Evolutionary conservation across 2,888 invertebrate genomes (phyloP).

Genomic region (Ecliptopera silaceata): DNA sequence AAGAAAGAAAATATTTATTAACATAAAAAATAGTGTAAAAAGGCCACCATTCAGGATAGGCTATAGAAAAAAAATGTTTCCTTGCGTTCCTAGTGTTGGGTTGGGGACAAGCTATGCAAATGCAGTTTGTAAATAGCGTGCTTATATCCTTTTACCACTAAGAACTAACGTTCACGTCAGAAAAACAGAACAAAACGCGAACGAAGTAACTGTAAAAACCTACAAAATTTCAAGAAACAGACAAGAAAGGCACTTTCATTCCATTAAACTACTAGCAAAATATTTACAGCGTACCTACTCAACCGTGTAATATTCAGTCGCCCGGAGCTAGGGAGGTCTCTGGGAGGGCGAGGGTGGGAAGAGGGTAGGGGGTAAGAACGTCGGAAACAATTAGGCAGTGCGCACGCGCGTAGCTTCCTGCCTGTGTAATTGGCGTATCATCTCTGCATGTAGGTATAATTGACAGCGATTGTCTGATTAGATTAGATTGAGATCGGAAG

Average conservation of each 20-base stretch:
- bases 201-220: no score
- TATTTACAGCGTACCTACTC: constrained; percentile 39
- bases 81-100: no score
- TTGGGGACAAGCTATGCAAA: no score
- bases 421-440: constrained; percentile 75
- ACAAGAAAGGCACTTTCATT: constrained; percentile 7
- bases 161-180: no score
- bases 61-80: no score
- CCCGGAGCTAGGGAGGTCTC: constrained; percentile 41
- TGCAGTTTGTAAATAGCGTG: no score
- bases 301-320: constrained; percentile 42
- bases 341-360: constrained; percentile 28
- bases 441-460: constrained; percentile 72
- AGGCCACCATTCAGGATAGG: no score
- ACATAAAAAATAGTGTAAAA: no score
- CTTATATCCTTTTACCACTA: no score
- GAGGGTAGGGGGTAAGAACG: constrained; percentile 41
- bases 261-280: constrained; percentile 29
- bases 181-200: no score
- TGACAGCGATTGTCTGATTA: constrained; percentile 60
- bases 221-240: not conserved
- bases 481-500: constrained; percentile 55
- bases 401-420: constrained; percentile 78
- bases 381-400: constrained; percentile 76
- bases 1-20: no score